These are phyloP conservation scores for Nasonia oneida DNA, from an alignment of 2,888 invertebrate species.

Conservation along the genomic window DNA sequence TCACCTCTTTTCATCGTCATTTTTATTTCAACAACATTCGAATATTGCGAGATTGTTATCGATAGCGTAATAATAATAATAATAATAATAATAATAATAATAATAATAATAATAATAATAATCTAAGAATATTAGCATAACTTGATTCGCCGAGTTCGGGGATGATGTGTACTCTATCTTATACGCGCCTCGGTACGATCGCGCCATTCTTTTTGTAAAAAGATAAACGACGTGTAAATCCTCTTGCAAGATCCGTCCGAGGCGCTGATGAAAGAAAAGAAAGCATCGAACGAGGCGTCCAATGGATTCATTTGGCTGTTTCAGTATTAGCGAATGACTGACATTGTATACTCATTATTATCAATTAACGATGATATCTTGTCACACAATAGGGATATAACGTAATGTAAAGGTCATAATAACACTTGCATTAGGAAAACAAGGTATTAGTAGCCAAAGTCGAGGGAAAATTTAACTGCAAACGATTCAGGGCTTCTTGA, in stretches of 20 bases:
- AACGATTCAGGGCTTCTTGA: slow-evolving; percentile 41
- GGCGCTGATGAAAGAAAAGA: neutral
- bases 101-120: slow-evolving; percentile 36
- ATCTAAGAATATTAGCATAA: slow-evolving; percentile 43
- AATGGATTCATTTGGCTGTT: slow-evolving; percentile 65
- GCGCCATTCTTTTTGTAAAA: slow-evolving; percentile 45
- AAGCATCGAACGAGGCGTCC: neutral
- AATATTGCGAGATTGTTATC: slow-evolving; percentile 40
- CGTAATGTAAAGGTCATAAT: slow-evolving; percentile 63
- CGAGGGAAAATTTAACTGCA: slow-evolving; percentile 30
- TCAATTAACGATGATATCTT: slow-evolving; percentile 65
- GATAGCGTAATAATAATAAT: slow-evolving; percentile 27
- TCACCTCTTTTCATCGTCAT: neutral
- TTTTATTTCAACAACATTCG: slow-evolving; percentile 9
- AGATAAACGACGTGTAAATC: slow-evolving; percentile 36
- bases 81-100: slow-evolving; percentile 32
- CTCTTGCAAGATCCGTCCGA: slow-evolving; percentile 18
- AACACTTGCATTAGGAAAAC: slow-evolving; percentile 67
- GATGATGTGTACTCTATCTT: neutral
- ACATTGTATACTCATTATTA: slow-evolving; percentile 69
- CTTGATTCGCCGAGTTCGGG: slow-evolving; percentile 27
- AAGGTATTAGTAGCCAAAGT: slow-evolving; percentile 67
- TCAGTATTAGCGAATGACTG: slow-evolving; percentile 72
- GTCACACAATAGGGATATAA: slow-evolving; percentile 47
- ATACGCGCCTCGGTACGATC: slow-evolving; percentile 24